Percentiles rank a stretch among this genome's conserved stretches.
phyloP scores from a whole-genome alignment of 2,888 invertebrate genomes.

The Eupithecia vulgata region DNA sequence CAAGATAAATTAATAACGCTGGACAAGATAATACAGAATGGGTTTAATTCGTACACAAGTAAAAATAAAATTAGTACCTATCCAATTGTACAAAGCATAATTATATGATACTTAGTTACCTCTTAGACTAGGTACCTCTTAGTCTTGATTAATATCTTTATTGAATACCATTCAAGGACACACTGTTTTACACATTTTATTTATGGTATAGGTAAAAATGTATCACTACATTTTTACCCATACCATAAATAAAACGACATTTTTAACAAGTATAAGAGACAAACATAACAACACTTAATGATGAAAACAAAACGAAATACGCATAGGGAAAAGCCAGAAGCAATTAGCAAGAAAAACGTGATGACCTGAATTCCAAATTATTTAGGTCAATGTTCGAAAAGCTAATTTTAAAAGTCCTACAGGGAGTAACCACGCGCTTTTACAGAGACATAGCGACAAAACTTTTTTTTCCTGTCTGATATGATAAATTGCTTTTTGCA shows the following conservation, averaged over 20 bases:
- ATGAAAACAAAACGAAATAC: neutral
- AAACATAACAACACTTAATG: neutral
- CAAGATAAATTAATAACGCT: no score
- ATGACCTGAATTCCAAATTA: constrained; percentile 10
- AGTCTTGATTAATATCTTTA: no score
- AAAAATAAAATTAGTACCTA: no score
- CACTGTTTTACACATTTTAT: neutral
- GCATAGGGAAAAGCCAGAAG: constrained; percentile 4
- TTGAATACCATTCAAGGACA: neutral
- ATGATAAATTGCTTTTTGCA: constrained; percentile 47
- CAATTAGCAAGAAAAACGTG: constrained; percentile 10
- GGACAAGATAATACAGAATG: no score
- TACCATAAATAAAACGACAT: no score
- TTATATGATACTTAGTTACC: no score
- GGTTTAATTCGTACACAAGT: no score
- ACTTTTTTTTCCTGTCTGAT: constrained; percentile 36
- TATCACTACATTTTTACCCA: no score
- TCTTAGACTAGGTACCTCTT: no score
- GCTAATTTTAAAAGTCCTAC: constrained; percentile 9
- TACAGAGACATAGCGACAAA: constrained; percentile 30
- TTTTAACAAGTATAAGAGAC: no score
- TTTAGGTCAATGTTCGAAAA: constrained; percentile 7
- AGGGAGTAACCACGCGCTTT: neutral
- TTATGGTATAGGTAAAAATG: neutral
- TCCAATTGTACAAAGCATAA: no score